Base-by-base conservation (phyloP, 2,888 invertebrate species). In the Penaeus monodon region DNA sequence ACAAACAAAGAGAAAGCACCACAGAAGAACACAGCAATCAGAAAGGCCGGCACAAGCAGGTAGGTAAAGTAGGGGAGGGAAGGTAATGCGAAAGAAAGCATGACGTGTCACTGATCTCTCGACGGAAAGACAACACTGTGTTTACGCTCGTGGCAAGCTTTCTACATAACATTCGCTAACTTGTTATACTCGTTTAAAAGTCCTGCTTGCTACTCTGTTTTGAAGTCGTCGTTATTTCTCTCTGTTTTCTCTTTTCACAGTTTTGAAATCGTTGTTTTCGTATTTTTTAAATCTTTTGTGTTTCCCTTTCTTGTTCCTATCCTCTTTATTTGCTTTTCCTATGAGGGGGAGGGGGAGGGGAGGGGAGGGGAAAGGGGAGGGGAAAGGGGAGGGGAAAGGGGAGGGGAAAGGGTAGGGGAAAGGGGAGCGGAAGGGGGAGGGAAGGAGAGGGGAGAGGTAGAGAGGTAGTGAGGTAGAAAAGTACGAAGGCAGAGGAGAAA, bases 301-400 rank as follows among this genome's bases (percentile, higher is more conserved):
- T 70, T 38, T 77, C 76, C 38, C 76, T 77, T 38, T 77, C 76
- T 77, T 38, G 44, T 44, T 77, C 76, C 22, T 44, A 24, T 17
- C 27, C 74, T 74, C 1, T 38, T 38, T 38, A 22, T 33, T 33
- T 33, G 1, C 74, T 33, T 22, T 14, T 24, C 22, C 49, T 49
- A 49, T 10, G 49, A 14, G 49, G 14, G 49, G 1, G 49, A 49
- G 49, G 12, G 14, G 2, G 12, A 49, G 49, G 49, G 49, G 12
- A 12, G 12, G 12, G 14, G 8, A 29, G 24, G 49, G 57, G 27
- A n/a, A n/a, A 49, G 12, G 57, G 27, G n/a, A n/a, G 57, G 22
- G 77, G 8, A 3, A 20, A 1, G 20, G 24, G 29, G 38, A 22
- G 57, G n/a, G 27, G 27, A 57, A 27, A 2, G 27, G 57, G n/a